Evolutionary conservation across 2,113 vertebrate genomes (phyloP).

Genomic region (Poicephalus gulielmi): DNA sequence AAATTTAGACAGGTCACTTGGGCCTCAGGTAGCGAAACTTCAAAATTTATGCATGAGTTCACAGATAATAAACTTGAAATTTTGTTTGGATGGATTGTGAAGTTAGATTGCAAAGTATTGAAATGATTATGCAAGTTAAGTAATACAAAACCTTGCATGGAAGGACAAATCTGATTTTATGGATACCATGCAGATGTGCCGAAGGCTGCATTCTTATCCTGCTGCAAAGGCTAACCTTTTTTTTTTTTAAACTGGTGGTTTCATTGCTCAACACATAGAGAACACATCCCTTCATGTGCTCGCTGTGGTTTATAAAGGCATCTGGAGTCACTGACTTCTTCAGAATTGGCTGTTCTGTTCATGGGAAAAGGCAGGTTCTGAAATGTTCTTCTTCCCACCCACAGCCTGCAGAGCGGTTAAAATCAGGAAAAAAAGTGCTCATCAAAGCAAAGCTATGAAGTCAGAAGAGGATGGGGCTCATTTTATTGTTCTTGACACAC

Average conservation of each 20-base stretch:
- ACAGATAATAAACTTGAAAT: neutral
- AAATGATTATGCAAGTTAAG: neutral
- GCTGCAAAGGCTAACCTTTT: neutral
- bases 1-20: neutral
- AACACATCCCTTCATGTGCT: neutral
- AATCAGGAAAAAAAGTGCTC: neutral
- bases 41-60: neutral
- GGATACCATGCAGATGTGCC: neutral
- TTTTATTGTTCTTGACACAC: neutral
- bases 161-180: neutral
- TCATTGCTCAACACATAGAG: neutral
- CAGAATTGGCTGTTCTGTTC: neutral
- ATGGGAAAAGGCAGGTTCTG: neutral
- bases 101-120: neutral
- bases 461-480: accelerated
- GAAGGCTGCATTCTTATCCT: neutral
- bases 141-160: neutral
- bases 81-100: neutral
- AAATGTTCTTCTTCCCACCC: neutral
- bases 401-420: neutral
- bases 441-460: neutral
- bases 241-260: neutral
- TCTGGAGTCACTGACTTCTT: neutral
- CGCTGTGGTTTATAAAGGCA: neutral
- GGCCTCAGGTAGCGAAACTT: neutral